Conservation (phyloP, 2,797 vertebrate genomes). For the Cryptoprocta ferox region DNA sequence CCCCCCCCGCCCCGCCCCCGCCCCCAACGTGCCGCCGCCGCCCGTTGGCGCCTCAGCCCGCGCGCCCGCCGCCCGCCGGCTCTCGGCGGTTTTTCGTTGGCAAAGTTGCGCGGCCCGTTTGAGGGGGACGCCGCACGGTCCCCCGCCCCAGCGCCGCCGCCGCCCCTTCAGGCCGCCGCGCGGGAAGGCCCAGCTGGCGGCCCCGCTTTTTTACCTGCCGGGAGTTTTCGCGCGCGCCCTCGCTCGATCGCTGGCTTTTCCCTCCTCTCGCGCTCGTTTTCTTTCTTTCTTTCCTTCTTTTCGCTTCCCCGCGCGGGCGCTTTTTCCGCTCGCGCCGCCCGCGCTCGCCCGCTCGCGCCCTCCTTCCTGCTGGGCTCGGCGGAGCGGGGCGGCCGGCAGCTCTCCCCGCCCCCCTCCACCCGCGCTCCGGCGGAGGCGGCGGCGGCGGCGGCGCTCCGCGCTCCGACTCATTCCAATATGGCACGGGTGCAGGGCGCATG, state of each 20-base stretch:
- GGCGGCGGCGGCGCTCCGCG: slow-evolving; percentile 89
- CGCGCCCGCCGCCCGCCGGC: slow-evolving; percentile 53
- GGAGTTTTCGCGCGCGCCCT: slow-evolving; percentile 90
- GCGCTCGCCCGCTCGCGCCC: slow-evolving; percentile 75
- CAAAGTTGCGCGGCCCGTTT: slow-evolving; percentile 73
- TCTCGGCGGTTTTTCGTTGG: neutral
- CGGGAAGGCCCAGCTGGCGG: slow-evolving; percentile 86
- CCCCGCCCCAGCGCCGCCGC: slow-evolving; percentile 80
- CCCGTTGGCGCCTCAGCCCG: slow-evolving; percentile 72
- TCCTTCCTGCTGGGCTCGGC: slow-evolving; percentile 78
- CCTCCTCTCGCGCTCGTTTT: slow-evolving; percentile 77
- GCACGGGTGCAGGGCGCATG: slow-evolving; percentile 90
- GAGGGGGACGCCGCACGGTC: neutral
- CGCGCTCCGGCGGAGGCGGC: slow-evolving; percentile 83
- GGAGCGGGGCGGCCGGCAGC: slow-evolving; percentile 81
- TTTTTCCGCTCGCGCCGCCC: slow-evolving; percentile 66
- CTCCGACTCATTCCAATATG: slow-evolving; percentile 99
- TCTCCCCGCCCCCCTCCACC: slow-evolving; percentile 84
- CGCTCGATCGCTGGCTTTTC: neutral
- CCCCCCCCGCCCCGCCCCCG: slow-evolving; percentile 51
- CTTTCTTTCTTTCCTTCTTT: slow-evolving; percentile 91
- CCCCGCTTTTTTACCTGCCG: slow-evolving; percentile 91
- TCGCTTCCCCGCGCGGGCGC: slow-evolving; percentile 73
- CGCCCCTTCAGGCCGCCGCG: slow-evolving; percentile 82
- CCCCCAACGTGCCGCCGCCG: slow-evolving; percentile 73